Base-by-base conservation (phyloP, 2,888 invertebrate species). In the Synanthedon myopaeformis region DNA sequence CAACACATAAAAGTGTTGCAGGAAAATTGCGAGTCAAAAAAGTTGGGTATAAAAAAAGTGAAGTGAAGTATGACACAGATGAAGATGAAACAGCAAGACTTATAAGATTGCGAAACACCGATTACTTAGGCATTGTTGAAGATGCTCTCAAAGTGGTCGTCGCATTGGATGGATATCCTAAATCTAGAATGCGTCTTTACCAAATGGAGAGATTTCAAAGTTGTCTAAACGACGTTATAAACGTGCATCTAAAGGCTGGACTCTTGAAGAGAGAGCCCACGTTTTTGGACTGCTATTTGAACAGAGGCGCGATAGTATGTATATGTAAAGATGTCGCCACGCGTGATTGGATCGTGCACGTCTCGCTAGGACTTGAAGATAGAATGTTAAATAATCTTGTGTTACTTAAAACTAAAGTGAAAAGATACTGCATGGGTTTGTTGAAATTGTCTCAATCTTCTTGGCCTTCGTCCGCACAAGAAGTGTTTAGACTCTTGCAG, bases 241-340 rank as follows among this genome's bases (percentile, higher is more conserved):
- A 84, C 54, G 82, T 84, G 83, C 85, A 86, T 52, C 52, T 79
- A 0, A 80, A 85, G 59, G 73, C 72, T 0, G 79, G 81, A 1
- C 62, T 85, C 2, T 55, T 86, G 2, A 78, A 76, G 52, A 74
- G 69, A 19, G 68, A 70, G 0, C 85, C 85, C 0, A 61, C 71
- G 0, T 85, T 86, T 57, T 54, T 80, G 49, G 86, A 86, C 61
- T 85, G 82, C 53, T 86, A 85, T 55, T 55, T 86, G 17, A 84
- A 81, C 55, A 71, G 80, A 54, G 86, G 84, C 41, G 83, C 84
- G 0, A 73, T 86, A 23, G 81, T 85, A 1, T 84, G 82, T 58
- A 72, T 86, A 48, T 86, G 85, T 56, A 84, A 79, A 53, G 80
- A 86, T 60, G 42, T 61, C 0, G 77, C 78, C 1, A 82, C 80